Percentiles rank a stretch among this genome's conserved stretches.
Evolutionary conservation across 2,113 vertebrate genomes (phyloP).

Genomic region (Mustela lutreola): DNA sequence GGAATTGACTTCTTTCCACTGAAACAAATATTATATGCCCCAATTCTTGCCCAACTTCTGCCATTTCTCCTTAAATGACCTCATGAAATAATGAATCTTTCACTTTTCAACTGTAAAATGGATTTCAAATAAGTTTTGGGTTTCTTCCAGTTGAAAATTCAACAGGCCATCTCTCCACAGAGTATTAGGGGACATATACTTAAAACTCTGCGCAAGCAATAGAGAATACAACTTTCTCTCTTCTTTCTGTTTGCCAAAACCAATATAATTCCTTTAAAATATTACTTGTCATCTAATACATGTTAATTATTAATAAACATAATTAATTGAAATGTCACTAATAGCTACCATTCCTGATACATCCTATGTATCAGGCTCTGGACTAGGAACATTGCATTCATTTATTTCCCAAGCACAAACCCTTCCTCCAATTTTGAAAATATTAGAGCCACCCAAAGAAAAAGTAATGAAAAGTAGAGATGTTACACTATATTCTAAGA

Average conservation of each 20-base stretch:
- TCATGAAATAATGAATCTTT: background rate
- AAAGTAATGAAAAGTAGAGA: background rate
- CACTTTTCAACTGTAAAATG: background rate
- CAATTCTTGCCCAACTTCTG: background rate
- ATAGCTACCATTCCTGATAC: background rate
- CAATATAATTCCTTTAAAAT: background rate
- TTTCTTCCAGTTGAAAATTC: background rate
- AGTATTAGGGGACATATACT: background rate
- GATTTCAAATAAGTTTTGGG: background rate
- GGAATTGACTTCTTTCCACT: background rate
- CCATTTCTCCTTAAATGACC: background rate
- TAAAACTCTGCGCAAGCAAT: background rate
- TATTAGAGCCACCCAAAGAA: background rate
- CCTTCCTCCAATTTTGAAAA: background rate
- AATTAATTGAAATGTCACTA: background rate
- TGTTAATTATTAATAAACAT: background rate
- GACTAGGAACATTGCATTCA: background rate
- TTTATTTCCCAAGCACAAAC: background rate
- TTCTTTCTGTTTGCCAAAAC: background rate
- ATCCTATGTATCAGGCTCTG: background rate
- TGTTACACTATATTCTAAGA: background rate
- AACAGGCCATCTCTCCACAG: background rate
- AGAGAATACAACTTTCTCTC: background rate
- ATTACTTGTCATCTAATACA: background rate
- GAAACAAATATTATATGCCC: background rate